Conservation (phyloP, 2,113 vertebrate species). For the Cathartes aura region DNA sequence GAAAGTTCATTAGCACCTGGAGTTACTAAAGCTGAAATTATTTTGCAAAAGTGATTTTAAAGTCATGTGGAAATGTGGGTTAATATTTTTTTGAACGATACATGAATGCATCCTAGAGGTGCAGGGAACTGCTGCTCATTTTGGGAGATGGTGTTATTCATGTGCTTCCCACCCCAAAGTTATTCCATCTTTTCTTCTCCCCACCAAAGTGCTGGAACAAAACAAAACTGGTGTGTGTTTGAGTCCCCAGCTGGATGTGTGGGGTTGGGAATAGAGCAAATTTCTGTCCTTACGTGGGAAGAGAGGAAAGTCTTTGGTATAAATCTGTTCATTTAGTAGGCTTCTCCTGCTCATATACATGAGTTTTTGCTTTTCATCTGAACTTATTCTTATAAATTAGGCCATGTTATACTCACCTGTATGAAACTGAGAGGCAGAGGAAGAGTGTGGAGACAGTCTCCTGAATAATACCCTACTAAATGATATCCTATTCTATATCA, state of each 20-base stretch:
- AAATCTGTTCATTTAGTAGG: background rate
- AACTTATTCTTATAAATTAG: background rate
- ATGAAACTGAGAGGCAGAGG: background rate
- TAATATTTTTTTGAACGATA: background rate
- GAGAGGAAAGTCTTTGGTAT: background rate
- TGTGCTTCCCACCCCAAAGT: background rate
- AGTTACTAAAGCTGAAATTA: conserved; percentile 1
- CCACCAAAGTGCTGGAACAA: background rate
- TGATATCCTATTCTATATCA: background rate
- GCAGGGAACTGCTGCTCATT: background rate
- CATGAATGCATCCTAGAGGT: background rate
- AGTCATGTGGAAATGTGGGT: background rate
- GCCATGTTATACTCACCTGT: background rate
- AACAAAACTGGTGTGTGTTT: background rate
- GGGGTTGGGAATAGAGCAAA: background rate
- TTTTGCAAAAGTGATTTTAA: background rate
- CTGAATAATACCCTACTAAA: background rate
- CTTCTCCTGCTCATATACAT: background rate
- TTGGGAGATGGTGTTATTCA: background rate
- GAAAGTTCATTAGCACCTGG: background rate
- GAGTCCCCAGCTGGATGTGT: background rate
- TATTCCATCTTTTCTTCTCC: background rate
- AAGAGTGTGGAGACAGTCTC: background rate
- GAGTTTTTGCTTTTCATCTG: background rate
- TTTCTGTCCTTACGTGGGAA: background rate